These are phyloP conservation scores for Rhagium mordax DNA, from an alignment of 2,888 invertebrate species.

Conservation along the genomic window DNA sequence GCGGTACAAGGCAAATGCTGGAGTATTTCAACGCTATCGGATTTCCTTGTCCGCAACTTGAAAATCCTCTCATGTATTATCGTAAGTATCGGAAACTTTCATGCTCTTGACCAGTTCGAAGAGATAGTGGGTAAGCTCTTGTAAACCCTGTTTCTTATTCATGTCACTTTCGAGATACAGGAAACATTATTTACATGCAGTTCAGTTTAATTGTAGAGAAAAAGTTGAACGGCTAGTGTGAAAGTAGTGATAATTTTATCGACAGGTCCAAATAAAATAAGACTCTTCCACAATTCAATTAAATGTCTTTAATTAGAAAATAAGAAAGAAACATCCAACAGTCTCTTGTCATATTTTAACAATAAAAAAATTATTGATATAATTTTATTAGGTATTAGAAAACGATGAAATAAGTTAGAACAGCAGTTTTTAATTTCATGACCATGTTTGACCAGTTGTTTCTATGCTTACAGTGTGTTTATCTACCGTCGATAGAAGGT, in stretches of 20 bases:
- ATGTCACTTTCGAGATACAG: neutral
- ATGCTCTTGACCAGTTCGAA: neutral
- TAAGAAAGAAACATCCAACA: too few relatives aligned
- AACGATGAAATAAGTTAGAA: too few relatives aligned
- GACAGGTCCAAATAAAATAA: too few relatives aligned
- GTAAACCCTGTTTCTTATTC: neutral
- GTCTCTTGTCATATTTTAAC: too few relatives aligned
- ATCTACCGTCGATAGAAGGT: constrained; percentile 84
- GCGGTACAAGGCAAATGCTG: constrained; percentile 92
- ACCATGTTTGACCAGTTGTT: too few relatives aligned
- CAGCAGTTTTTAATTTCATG: too few relatives aligned
- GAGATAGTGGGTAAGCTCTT: neutral
- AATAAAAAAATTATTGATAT: too few relatives aligned
- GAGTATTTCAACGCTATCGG: constrained; percentile 97
- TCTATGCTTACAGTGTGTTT: constrained; percentile 77
- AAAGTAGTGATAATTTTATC: too few relatives aligned
- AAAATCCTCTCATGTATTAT: constrained; percentile 99
- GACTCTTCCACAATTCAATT: too few relatives aligned
- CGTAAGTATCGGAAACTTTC: constrained; percentile 75
- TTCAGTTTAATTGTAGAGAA: neutral
- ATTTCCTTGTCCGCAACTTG: constrained; percentile 96
- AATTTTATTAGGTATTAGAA: too few relatives aligned
- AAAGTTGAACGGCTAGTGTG: too few relatives aligned
- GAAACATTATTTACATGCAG: neutral
- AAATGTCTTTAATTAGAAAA: too few relatives aligned